These are phyloP conservation scores for Zoanthus sansibaricus DNA, from an alignment of 92 coral and sea anemone genomes.

Conservation along the genomic window DNA sequence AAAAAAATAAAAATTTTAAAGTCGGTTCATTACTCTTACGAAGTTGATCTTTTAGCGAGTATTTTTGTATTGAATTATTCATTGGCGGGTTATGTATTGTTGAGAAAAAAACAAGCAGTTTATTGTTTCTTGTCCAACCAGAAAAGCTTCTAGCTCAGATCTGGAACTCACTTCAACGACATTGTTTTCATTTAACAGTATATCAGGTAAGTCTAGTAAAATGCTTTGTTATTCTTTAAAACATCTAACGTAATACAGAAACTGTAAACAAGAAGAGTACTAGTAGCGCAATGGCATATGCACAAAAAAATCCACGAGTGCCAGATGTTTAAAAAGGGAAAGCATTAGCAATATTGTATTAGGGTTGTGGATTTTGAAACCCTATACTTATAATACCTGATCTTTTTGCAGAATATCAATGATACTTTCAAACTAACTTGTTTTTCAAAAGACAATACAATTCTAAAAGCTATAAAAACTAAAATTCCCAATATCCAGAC, in stretches of 20 bases:
- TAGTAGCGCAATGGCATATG: not conserved
- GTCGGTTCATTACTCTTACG: not conserved
- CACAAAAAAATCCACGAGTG: not conserved
- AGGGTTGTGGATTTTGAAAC: too few species aligned
- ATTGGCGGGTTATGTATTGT: constrained; percentile 44
- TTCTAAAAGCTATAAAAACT: too few species aligned
- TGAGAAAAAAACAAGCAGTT: constrained; percentile 28
- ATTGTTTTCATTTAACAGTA: not conserved
- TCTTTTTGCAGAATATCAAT: too few species aligned
- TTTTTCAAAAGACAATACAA: too few species aligned
- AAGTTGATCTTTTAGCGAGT: constrained; percentile 10
- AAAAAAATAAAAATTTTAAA: not conserved
- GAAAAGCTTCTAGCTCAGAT: not conserved
- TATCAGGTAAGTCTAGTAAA: not conserved
- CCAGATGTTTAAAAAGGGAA: too few species aligned
- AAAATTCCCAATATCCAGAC: too few species aligned
- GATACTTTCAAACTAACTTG: too few species aligned
- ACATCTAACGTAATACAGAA: not conserved
- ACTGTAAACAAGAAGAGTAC: not conserved
- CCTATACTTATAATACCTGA: too few species aligned
- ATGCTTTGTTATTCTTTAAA: not conserved
- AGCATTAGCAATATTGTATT: too few species aligned
- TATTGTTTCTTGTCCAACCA: constrained; percentile 2
- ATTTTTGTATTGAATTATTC: constrained; percentile 14
- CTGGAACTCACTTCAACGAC: not conserved